Base-by-base conservation (phyloP, 2,113 vertebrate genomes). In the Halichoeres trimaculatus region DNA sequence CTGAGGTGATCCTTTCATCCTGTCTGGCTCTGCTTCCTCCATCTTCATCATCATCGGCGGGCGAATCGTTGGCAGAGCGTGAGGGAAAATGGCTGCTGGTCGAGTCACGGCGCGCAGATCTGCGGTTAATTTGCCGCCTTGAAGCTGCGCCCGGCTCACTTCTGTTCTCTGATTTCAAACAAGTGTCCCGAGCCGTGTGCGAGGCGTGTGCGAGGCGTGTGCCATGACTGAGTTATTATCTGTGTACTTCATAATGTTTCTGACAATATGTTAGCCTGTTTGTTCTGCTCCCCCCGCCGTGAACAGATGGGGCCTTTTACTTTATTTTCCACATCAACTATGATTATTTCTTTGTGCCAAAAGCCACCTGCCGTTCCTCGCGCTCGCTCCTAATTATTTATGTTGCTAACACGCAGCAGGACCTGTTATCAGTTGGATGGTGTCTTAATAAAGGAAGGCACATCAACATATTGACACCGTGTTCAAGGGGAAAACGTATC, bases 301-400 rank as follows among this genome's bases (percentile, higher is more conserved):
- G 97, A 99, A 96, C 98, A 99, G 98, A 99, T 99, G 98, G 97
- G 95, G 97, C 95, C 96, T 97, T 99, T 99, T 99, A 99, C 97
- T 98, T 99, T 97, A 97, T 97, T 98, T 98, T 99, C 97, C 96
- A 98, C 96, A 98, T 99, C 97, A 98, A 97, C 95, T 97, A 95
- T 96, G 96, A 97, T 97, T 96, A 96, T 97, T 97, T 98, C 95
- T 96, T 96, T 93, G 95, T 98, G 97, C 96, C 96, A 98, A 97
- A 96, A 97, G 96, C 97, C 96, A 97, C 97, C 98, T 98, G 97
- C 98, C 95, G 96, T 6, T 98, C 95, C 89, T 95, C 78, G 94
- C 95, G 97, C 98, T 97, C 96, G 94, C 94, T 95, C 96, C 95
- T 99, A 97, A 99, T 98, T 98, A 97, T 98, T 97, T 98, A 97